These are phyloP conservation scores for Zonitis immaculata DNA, from an alignment of 2,888 invertebrate species.

Conservation along the genomic window DNA sequence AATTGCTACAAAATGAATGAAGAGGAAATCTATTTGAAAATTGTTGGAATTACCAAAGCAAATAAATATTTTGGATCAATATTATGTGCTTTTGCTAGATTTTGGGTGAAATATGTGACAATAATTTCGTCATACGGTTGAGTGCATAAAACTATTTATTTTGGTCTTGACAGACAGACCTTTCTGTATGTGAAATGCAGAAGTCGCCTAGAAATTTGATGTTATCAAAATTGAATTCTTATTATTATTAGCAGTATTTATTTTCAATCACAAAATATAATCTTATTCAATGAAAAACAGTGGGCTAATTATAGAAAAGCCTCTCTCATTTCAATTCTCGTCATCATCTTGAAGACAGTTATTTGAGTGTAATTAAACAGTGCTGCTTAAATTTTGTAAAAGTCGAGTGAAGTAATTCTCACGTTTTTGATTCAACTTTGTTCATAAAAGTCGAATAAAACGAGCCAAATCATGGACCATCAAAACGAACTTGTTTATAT, in stretches of 20 bases:
- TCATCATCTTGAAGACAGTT: constrained; percentile 3
- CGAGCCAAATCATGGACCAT: background rate
- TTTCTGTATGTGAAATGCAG: background rate
- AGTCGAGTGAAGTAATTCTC: constrained; percentile 28
- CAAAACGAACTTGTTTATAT: background rate
- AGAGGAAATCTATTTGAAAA: background rate
- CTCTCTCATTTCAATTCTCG: background rate
- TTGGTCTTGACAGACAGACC: background rate
- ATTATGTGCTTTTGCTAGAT: background rate
- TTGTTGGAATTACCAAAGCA: background rate
- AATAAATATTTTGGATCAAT: background rate
- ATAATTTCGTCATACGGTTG: constrained; percentile 1
- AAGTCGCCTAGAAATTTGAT: background rate
- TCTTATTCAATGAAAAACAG: no score
- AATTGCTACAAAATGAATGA: no score
- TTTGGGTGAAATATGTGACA: background rate
- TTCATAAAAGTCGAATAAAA: constrained; percentile 17
- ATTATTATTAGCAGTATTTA: no score
- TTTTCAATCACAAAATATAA: no score
- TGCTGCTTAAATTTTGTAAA: constrained; percentile 28
- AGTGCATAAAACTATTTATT: background rate
- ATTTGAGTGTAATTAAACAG: constrained; percentile 27
- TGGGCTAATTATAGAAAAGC: background rate
- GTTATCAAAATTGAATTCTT: background rate
- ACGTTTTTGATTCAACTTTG: constrained; percentile 29